These are phyloP conservation scores for Strigops habroptila DNA, from an alignment of 2,113 vertebrate species.

Conservation along the genomic window DNA sequence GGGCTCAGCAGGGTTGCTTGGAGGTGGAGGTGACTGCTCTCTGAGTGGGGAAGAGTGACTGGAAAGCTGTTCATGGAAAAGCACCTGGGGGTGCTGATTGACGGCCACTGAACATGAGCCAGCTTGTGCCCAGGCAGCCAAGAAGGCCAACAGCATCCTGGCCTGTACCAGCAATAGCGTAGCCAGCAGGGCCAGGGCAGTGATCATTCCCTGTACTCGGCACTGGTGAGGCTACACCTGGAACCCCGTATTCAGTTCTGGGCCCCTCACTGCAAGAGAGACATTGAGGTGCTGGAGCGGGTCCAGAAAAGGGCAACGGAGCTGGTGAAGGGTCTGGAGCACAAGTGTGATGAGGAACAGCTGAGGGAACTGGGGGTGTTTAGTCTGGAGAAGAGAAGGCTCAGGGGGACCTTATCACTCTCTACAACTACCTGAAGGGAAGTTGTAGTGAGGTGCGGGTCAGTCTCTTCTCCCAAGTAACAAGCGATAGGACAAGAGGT, in stretches of 20 bases:
- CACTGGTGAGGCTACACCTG: not conserved
- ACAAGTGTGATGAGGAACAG: no score
- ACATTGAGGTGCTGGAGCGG: not conserved
- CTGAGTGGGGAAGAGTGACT: not conserved
- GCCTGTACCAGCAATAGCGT: not conserved
- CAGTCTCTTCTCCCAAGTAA: not conserved
- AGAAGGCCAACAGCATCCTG: not conserved
- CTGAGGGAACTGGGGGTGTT: not conserved
- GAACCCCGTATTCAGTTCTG: not conserved
- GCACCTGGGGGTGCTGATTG: not conserved
- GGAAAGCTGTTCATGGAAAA: not conserved
- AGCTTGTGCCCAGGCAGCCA: not conserved
- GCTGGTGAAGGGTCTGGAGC: not conserved
- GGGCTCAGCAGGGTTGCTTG: not conserved
- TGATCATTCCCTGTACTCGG: fast-evolving
- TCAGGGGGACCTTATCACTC: not conserved
- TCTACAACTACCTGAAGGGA: not conserved
- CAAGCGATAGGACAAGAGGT: not conserved
- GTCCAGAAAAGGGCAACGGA: not conserved
- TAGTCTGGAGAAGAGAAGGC: not conserved
- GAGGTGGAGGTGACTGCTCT: not conserved
- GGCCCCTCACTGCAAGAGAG: not conserved
- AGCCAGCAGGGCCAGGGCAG: not conserved
- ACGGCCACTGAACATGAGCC: not conserved
- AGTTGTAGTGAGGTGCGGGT: not conserved